Evolutionary conservation across 2,113 vertebrate genomes (phyloP), one percentile per base, ranked within the genome.

Genomic region (Hydrolagus affinis): DNA sequence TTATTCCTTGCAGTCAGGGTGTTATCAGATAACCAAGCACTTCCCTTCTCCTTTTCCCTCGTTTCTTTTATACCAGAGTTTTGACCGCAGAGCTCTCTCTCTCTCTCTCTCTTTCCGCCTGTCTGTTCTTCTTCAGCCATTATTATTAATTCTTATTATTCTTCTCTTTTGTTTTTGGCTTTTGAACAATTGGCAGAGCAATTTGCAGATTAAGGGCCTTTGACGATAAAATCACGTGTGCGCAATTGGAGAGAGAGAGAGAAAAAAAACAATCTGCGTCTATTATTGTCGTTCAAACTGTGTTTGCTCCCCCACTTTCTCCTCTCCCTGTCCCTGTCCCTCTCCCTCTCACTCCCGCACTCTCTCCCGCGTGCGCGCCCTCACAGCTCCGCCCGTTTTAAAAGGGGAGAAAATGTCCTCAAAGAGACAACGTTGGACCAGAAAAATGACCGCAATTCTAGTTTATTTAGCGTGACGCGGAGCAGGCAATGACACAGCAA

Each of bases 101-200:
- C n/a, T n/a, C n/a, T n/a, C n/a, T n/a, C n/a, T n/a, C n/a, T n/a
- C n/a, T n/a, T n/a, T n/a, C n/a, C n/a, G n/a, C n/a, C n/a, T n/a
- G n/a, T n/a, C n/a, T n/a, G n/a, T n/a, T n/a, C 78, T 10, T 90
- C 89, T 93, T 92, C 91, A 88, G 90, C 91, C 89, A 89, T 88
- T 91, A 87, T 88, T 91, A 91, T 87, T 88, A n/a, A 89, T 91
- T 87, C n/a, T n/a, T n/a, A n/a, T n/a, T n/a, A n/a, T n/a, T n/a
- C n/a, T n/a, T n/a, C n/a, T n/a, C n/a, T n/a, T n/a, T n/a, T n/a
- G n/a, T n/a, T n/a, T n/a, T n/a, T n/a, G n/a, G n/a, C n/a, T 83
- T 83, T 66, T 11, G 78, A 83, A 83, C 78, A 83, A 83, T 83
- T 83, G 21, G 78, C 78, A 72, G 66, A 28, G 88, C 89, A 88